Percentiles rank a stretch among this genome's conserved stretches.
These are phyloP conservation scores for Chymomyza amoena DNA, from an alignment of 2,888 invertebrate genomes.

Conservation along the genomic window DNA sequence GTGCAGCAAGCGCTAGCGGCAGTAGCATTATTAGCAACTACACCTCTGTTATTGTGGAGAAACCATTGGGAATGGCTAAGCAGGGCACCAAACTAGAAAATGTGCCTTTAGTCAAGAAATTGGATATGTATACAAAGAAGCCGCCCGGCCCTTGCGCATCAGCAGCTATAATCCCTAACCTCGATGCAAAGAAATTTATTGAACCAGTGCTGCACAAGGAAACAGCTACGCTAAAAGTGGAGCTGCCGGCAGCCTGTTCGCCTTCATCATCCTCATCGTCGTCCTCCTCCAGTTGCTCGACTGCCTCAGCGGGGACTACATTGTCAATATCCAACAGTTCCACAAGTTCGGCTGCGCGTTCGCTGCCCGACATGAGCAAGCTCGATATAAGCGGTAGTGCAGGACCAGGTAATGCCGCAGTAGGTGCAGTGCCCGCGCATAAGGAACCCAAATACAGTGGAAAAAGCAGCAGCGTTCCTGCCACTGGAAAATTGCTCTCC, in stretches of 20 bases:
- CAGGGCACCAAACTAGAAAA: background rate
- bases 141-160: conserved; percentile 4
- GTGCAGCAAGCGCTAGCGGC: background rate
- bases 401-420: conserved; percentile 9
- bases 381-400: conserved; percentile 70
- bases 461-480: conserved; percentile 23
- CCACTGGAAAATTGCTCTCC: conserved; percentile 42
- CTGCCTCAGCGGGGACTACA: conserved; percentile 43
- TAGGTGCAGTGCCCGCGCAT: conserved; percentile 1
- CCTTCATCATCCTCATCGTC: conserved; percentile 70
- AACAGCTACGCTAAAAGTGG: conserved; percentile 62
- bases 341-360: conserved; percentile 63
- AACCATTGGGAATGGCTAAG: conserved; percentile 47
- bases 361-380: conserved; percentile 74
- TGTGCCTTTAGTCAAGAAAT: conserved; percentile 11
- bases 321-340: conserved; percentile 49
- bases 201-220: conserved; percentile 65
- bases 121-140: conserved; percentile 18
- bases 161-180: conserved; percentile 1
- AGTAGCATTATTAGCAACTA: conserved; percentile 44
- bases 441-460: conserved; percentile 34
- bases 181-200: conserved; percentile 50
- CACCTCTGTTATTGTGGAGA: conserved; percentile 73
- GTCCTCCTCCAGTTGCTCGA: conserved; percentile 69
- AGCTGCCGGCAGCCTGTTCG: conserved; percentile 62